A percentile compares a stretch with the other conserved stretches of the same genome.
These are phyloP conservation scores for Stomorhina lunata DNA, from an alignment of 2,888 invertebrate species.

Conservation along the genomic window DNA sequence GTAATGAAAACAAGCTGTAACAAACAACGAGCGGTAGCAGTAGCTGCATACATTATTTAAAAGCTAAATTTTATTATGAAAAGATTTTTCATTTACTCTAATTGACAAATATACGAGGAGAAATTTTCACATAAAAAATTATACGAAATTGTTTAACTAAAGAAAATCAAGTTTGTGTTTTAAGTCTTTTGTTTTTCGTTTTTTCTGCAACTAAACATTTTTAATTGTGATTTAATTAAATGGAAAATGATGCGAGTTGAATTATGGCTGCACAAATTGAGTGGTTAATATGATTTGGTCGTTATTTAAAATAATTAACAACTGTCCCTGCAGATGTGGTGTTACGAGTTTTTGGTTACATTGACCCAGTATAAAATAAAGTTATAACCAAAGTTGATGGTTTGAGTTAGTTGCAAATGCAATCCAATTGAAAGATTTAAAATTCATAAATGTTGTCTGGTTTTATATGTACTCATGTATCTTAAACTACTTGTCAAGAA, in stretches of 20 bases:
- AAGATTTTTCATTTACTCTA: constrained; percentile 48
- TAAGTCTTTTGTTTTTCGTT: constrained; percentile 52
- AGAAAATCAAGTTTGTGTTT: constrained; percentile 46
- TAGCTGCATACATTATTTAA: constrained; percentile 23
- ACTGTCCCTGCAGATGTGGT: too few relatives aligned
- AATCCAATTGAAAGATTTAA: too few relatives aligned
- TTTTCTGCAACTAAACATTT: neutral
- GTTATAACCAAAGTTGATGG: too few relatives aligned
- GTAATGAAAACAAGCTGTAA: constrained; percentile 33
- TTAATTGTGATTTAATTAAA: neutral
- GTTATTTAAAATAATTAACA: too few relatives aligned
- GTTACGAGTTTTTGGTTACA: too few relatives aligned
- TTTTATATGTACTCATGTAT: too few relatives aligned
- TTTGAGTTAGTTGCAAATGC: too few relatives aligned
- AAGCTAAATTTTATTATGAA: constrained; percentile 43
- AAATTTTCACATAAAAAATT: constrained; percentile 44
- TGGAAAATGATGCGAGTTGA: neutral
- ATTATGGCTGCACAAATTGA: neutral
- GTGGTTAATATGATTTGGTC: neutral
- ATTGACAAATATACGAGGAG: constrained; percentile 55
- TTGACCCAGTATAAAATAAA: too few relatives aligned
- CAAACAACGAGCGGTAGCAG: neutral
- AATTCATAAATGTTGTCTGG: too few relatives aligned
- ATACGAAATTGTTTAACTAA: constrained; percentile 14
- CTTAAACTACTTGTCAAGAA: too few relatives aligned